Evolutionary conservation across 2,113 vertebrate species (phyloP).

Genomic region (Puffinus mauretanicus): DNA sequence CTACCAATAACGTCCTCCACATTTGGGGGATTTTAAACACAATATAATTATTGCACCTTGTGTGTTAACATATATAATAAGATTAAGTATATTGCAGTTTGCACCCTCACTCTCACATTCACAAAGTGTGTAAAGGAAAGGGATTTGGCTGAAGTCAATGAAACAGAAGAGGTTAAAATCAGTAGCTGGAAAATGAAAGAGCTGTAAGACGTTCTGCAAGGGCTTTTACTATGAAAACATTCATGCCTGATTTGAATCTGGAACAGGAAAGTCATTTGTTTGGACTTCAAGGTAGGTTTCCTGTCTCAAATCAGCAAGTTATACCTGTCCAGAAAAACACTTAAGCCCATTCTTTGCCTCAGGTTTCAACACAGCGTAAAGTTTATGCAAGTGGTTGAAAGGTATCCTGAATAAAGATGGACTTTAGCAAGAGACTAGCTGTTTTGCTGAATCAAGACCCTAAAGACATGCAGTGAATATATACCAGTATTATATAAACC

Average conservation of each 20-base stretch:
- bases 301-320: conserved; percentile 6
- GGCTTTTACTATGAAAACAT: neutral
- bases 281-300: conserved; percentile 39
- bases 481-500: neutral
- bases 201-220: neutral
- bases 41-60: neutral
- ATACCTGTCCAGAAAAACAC: conserved; percentile 26
- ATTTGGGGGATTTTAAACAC: neutral
- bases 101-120: neutral
- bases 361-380: neutral
- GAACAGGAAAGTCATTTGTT: conserved; percentile 31
- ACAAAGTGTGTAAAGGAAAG: neutral
- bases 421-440: neutral
- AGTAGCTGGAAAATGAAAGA: neutral
- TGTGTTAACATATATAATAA: neutral
- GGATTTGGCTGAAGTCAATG: neutral
- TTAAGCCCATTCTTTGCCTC: neutral
- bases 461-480: neutral
- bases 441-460: neutral
- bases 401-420: neutral
- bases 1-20: neutral
- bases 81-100: neutral
- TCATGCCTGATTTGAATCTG: conserved; percentile 14
- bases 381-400: neutral
- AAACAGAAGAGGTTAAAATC: conserved; percentile 35